Conservation (phyloP, 2,797 vertebrate genomes). For the Pogonophryne albipinna region DNA sequence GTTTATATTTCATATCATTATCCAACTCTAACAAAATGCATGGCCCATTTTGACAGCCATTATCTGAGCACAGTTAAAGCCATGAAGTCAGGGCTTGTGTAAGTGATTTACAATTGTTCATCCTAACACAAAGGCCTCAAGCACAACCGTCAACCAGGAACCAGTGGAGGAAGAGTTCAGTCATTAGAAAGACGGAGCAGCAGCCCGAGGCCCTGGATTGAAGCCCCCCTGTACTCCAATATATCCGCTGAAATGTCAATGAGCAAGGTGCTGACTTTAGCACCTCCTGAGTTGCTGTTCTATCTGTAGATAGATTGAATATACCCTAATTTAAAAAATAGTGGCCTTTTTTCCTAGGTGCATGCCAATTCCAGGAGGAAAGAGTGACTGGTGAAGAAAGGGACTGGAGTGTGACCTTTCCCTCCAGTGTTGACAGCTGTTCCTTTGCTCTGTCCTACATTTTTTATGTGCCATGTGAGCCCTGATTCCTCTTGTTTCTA, state of each 20-base stretch:
- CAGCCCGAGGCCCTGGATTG: slow-evolving; percentile 43
- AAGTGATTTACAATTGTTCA: slow-evolving; percentile 41
- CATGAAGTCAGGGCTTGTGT: slow-evolving; percentile 34
- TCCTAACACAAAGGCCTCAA: slow-evolving; percentile 58
- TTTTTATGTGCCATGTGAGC: slow-evolving; percentile 24
- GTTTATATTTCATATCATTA: no score
- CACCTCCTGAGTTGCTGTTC: slow-evolving; percentile 41
- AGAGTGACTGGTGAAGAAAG: slow-evolving; percentile 34
- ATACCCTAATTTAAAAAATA: slow-evolving; percentile 46
- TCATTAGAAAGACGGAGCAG: slow-evolving; percentile 61
- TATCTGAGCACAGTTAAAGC: slow-evolving; percentile 19
- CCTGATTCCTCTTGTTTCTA: slow-evolving; percentile 23
- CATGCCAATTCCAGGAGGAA: slow-evolving; percentile 48
- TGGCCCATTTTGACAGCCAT: no score
- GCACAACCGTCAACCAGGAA: slow-evolving; percentile 48
- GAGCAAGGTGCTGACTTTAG: slow-evolving; percentile 64
- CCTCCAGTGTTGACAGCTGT: slow-evolving; percentile 48
- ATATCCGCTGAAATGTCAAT: slow-evolving; percentile 66
- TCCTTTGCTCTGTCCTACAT: slow-evolving; percentile 35
- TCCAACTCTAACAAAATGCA: no score
- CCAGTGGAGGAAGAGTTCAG: slow-evolving; percentile 29
- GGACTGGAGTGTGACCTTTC: slow-evolving; percentile 68
- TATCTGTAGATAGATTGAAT: slow-evolving; percentile 57
- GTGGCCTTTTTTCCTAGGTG: slow-evolving; percentile 33
- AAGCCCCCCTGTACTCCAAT: slow-evolving; percentile 48